Percentiles rank a stretch among this genome's conserved stretches.
Evolutionary conservation across 2,113 vertebrate genomes (phyloP).

Genomic region (Athene cunicularia): DNA sequence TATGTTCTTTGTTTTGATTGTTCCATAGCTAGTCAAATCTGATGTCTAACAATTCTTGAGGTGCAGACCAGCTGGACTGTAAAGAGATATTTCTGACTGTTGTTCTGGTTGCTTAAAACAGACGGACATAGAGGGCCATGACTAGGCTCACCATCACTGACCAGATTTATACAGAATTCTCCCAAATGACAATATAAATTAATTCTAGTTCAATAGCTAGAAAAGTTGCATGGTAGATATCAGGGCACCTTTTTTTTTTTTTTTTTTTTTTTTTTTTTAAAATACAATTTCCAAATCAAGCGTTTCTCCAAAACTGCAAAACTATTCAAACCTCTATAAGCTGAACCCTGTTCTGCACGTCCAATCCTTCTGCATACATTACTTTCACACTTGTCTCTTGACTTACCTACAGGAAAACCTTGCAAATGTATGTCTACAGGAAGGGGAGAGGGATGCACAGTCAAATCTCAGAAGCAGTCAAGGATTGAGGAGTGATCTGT

Average conservation of each 20-base stretch:
- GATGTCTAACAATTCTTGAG: neutral
- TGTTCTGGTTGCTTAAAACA: neutral
- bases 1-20: neutral
- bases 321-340: neutral
- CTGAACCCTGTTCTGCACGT: neutral
- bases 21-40: neutral
- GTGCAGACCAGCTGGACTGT: neutral
- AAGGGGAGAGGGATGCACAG: neutral
- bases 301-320: neutral
- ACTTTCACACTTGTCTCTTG: neutral
- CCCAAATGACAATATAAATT: neutral
- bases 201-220: neutral
- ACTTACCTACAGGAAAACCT: neutral
- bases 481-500: neutral
- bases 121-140: neutral
- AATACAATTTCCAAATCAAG: neutral
- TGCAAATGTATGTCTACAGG: neutral
- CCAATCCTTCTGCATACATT: neutral
- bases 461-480: neutral
- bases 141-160: neutral
- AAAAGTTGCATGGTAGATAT: neutral
- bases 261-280: neutral
- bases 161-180: neutral
- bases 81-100: neutral
- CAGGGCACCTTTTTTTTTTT: too few relatives aligned